Conservation (phyloP, 2,797 vertebrate genomes). For the Enteromius paludinosus region DNA sequence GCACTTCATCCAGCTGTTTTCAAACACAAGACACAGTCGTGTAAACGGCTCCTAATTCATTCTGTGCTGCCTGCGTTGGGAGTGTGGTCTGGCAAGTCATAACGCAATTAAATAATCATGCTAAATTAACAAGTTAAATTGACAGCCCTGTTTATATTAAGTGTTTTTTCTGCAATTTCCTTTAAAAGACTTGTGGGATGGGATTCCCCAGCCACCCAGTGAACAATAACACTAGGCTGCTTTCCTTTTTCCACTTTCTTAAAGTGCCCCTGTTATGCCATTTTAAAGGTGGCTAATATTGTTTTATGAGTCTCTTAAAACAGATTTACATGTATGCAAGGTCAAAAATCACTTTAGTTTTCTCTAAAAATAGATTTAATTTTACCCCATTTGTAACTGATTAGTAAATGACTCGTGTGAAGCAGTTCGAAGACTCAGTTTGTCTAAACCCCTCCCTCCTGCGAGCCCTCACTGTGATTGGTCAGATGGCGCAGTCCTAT, state of each 20-base stretch:
- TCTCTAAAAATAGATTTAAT: no score
- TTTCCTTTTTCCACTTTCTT: neutral
- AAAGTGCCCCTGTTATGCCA: no score
- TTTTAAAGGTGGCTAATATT: no score
- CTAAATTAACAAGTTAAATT: constrained; percentile 16
- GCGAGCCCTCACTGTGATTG: no score
- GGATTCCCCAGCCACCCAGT: neutral
- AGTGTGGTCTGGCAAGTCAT: neutral
- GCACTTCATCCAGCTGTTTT: neutral
- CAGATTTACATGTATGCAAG: no score
- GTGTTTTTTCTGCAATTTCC: neutral
- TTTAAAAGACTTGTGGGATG: neutral
- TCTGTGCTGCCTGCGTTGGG: neutral
- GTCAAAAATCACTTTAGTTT: no score
- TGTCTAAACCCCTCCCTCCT: no score
- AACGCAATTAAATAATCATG: neutral
- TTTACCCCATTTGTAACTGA: no score
- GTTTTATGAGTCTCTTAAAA: no score
- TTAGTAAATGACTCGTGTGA: no score
- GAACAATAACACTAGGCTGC: neutral
- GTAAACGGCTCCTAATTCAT: neutral
- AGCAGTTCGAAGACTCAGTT: no score
- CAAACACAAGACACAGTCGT: neutral
- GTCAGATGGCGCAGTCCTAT: no score
- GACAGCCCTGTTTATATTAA: neutral